Conservation (phyloP, 2,113 vertebrate genomes). For the Progne subis region DNA sequence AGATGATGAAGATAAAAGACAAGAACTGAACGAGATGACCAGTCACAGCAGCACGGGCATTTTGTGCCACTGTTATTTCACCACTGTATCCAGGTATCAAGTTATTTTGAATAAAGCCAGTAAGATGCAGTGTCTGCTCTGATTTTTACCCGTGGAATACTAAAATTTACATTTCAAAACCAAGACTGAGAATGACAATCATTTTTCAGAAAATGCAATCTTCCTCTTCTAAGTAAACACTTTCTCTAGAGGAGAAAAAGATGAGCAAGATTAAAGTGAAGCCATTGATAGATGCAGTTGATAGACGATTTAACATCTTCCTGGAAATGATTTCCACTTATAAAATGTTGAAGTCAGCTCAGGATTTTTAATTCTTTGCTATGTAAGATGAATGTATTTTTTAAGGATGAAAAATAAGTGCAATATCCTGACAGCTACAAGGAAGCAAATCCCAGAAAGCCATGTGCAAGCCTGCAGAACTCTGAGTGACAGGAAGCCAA, state of each 20-base stretch:
- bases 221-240: background rate
- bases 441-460: background rate
- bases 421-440: background rate
- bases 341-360: background rate
- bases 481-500: background rate
- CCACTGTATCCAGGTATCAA: background rate
- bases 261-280: background rate
- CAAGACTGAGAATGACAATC: background rate
- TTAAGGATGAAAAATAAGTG: background rate
- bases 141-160: background rate
- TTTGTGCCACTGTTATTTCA: background rate
- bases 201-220: constrained; percentile 12
- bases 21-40: background rate
- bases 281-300: background rate
- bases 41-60: background rate
- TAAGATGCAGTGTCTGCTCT: background rate
- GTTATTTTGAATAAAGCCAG: background rate
- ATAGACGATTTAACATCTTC: background rate
- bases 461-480: background rate
- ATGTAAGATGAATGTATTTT: background rate
- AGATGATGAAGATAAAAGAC: background rate
- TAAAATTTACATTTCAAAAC: constrained; percentile 38
- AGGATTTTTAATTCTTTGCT: constrained; percentile 12
- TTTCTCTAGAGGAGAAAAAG: background rate
- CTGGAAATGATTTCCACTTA: background rate